Base-by-base conservation (phyloP, 2,113 vertebrate species). In the Neodon shergylaensis region DNA sequence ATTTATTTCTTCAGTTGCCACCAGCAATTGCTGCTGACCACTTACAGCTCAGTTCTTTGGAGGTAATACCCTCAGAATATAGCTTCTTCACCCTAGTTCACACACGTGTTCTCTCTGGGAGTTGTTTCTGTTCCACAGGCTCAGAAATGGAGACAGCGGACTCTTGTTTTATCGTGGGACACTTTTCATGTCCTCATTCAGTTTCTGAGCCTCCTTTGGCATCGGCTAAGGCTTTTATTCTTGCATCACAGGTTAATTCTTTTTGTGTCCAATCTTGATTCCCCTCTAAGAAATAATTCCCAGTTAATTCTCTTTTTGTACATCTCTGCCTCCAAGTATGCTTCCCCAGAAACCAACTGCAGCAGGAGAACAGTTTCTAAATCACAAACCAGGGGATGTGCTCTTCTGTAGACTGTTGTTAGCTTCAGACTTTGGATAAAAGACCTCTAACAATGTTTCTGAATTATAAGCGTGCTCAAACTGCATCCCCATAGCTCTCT, bases 291-390 rank as follows among this genome's bases (percentile, higher is more conserved):
- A 89, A 83, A 63, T 96, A 63, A 68, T 85, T 82, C 61, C 33
- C 9, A 86, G 7, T 78, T 89, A 79, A 82, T 88, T 84, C 28
- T n/a, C 49, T 95, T 49, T 17, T 63, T 83, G 31, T 0, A 49
- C 47, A 72, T 94, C 61, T 90, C 24, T 3, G 74, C 79, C 70
- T 61, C 8, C 73, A 93, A 33, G 28, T 73, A 31, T 77, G 22
- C 94, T 89, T 95, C 58, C 78, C 70, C 54, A 91, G 68, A 87
- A 93, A 65, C 16, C 78, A 91, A 42, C 36, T 63, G 26, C 9
- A 84, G 16, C n/a, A 93, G 12, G 21, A 66, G 88, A 95, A 84
- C 1, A 39, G 7, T 39, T 36, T 74, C n/a, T 61, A 93, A 90
- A 74, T 44, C n/a, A 36, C 21, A 83, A 70, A 91, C 47, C 26